These are phyloP conservation scores for Pseudotriccus pelzelni DNA, from an alignment of 2,797 vertebrate species.

Conservation along the genomic window DNA sequence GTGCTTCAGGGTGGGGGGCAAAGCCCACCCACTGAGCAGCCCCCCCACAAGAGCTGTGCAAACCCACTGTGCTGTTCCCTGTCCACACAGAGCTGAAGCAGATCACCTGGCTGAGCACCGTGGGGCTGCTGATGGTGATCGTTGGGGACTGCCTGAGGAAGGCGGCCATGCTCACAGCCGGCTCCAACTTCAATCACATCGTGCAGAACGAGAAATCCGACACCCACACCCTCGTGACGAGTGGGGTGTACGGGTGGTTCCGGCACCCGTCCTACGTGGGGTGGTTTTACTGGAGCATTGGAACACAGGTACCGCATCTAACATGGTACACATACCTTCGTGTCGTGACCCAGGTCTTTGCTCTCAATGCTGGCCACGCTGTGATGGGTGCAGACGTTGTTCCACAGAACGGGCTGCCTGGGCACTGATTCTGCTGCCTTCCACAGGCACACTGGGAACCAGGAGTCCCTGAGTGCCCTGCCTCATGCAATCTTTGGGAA, in stretches of 20 bases:
- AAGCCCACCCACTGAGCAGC: not conserved
- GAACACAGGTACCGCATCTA: constrained; percentile 87
- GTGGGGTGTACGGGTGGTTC: constrained; percentile 91
- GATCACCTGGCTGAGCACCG: constrained; percentile 85
- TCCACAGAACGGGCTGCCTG: not conserved
- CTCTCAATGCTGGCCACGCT: not conserved
- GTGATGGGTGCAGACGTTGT: rapidly evolving
- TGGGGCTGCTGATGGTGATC: constrained; percentile 91
- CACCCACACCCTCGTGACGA: constrained; percentile 91
- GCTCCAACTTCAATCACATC: constrained; percentile 98
- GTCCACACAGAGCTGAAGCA: constrained; percentile 88
- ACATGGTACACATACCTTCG: rapidly evolving
- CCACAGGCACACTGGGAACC: not conserved
- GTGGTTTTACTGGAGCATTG: constrained; percentile 99
- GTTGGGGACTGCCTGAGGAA: constrained; percentile 92
- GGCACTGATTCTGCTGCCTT: not conserved
- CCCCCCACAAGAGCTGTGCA: not conserved
- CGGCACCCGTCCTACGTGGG: constrained; percentile 97
- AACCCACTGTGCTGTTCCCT: not conserved
- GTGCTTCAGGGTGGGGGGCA: not conserved
- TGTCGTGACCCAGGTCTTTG: not conserved
- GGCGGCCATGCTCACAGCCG: constrained; percentile 94
- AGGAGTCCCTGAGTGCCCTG: rapidly evolving
- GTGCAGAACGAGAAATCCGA: constrained; percentile 97
- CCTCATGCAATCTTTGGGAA: not conserved